Base-by-base conservation (phyloP, 2,797 vertebrate genomes). In the Mallotus villosus region DNA sequence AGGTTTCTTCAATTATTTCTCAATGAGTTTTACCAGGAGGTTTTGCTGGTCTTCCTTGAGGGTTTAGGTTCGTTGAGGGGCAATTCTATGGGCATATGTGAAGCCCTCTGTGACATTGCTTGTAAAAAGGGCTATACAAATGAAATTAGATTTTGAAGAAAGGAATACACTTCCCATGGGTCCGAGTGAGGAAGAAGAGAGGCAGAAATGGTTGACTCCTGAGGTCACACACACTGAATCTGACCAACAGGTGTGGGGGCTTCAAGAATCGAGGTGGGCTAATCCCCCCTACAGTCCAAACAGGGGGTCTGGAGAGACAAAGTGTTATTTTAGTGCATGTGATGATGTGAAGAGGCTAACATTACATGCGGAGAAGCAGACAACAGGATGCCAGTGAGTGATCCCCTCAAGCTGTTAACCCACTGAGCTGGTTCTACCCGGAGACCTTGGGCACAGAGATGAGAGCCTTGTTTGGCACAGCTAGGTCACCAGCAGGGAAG, bases 311-410 rank as follows among this genome's bases (percentile, higher is more conserved):
- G 82, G 72, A n/a, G 49, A 83, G 76, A 79, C 77, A 85, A 89
- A 88, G 79, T 85, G 84, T 90, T 90, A 90, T 91, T 91, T 88
- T 81, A 74, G 88, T 81, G 64, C 58, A 6, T 29, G 61, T 59
- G 78, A 67, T 84, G 77, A 82, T 75, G 70, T 58, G 67, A 67
- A 58, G 32, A 70, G 66, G 65, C 84, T 85, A 83, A 89, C 64
- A 61, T 83, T 81, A 86, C 75, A 70, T 41, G 12, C 25, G n/a
- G 58, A 19, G 53, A 53, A 53, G 24, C 65, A 63, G 79, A 84
- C 75, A 81, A 71, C 51, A 67, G 74, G 74, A 85, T 79, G 75
- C 64, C 78, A 19, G 34, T 68, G 19, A 53, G 70, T 83, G 79
- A 87, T 87, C 85, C 82, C 12, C n/a, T n/a, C 21, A n/a, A 24